Evolutionary conservation across 2,113 vertebrate genomes (phyloP), one percentile per base, ranked within the genome.

Genomic region (Tetrao urogallus): DNA sequence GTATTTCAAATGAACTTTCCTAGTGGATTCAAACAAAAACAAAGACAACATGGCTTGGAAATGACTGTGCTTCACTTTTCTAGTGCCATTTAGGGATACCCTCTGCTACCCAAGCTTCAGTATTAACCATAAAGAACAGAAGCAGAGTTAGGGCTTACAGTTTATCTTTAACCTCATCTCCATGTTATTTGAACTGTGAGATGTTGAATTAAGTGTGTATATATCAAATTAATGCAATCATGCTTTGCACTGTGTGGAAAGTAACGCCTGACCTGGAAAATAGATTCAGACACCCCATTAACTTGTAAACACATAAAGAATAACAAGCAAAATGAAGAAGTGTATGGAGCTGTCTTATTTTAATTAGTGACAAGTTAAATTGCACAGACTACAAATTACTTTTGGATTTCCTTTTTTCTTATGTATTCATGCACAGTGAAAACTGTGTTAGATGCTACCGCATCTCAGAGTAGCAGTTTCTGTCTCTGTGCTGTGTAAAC

Each of bases 61-160:
- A 58, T 50, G 30, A 63, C 36, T 45, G 13, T 66, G 24, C 8
- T 82, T 79, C 45, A 45, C 17, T 7, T 54, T 80, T 42, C 45
- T 71, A 50, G 56, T 34, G 21, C 17, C 50, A 17, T 64, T 66
- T 74, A 72, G 52, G 77, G 16, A 50, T 25, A 66, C 22, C 4
- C 11, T 78, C 12, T 78, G 24, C 38, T 77, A 54, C 50, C 64
- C 52, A 65, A 52, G 84, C 1, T 38, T 64, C 64, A 5, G 10
- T 10, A 6, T 63, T 65, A 63, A 32, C 61, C 61, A 42, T 16
- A 66, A 4, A 32, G 15, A 72, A 82, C 19, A 19, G 20, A 74
- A 85, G 50, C 30, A 58, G 27, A 70, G 16, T 45, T 73, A 48
- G 54, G 0, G 0, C 6, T 57, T 87, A 19, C 1, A 9, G 58